Evolutionary conservation across 2,888 invertebrate genomes (phyloP), one percentile per base, ranked within the genome.

Genomic region (Tanypteryx hageni): DNA sequence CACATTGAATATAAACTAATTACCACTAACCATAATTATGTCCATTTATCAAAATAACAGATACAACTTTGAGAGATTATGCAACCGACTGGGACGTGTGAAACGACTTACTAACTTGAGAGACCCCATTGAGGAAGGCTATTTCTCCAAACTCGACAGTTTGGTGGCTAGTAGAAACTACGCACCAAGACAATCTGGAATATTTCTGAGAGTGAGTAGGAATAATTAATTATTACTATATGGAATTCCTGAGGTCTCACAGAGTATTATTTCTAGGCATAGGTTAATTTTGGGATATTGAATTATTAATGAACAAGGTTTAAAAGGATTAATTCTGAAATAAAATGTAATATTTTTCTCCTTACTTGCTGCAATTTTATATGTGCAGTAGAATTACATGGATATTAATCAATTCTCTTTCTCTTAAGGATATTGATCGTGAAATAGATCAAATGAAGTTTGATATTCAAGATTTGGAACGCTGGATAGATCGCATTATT

Each of bases 71-170:
- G 98, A 98, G 94, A 96, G 98, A 4, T 95, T 98, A 93, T 97
- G 97, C 94, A 98, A 98, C 94, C 96, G 96, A 8, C 94, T 98
- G 94, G 94, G 96, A 0, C 96, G 97, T 0, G 97, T 97, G 2
- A 95, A 95, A 57, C 96, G 97, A 0, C 96, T 96, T 93, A 96
- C 96, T 93, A 96, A 98, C 94, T 96, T 97, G 95, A 96, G 96
- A 0, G 96, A 96, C 5, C 97, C 97, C 18, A 97, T 98, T 93
- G 94, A 95, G 0, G 98, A 98, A 94, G 98, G 97, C 0, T 98
- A 98, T 95, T 98, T 98, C 95, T 97, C 98, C 9, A 98, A 98
- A 95, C 95, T 98, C 94, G 97, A 98, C 95, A 97, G 97, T 1
- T 95, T 97, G 93, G 97, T 89, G 4, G 89, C 89, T 9, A 89